Conservation (phyloP, 2,113 vertebrate genomes). For the human region GRCh38 chr3:140575001-140575500, state of each 20-base stretch:
- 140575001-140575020: neutral
- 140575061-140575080: neutral
- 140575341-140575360: neutral
- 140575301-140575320: neutral
- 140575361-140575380: neutral
- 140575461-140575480: neutral
- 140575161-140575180: too few species aligned
- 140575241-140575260: neutral
- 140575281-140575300: neutral
- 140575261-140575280: neutral
- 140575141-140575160: neutral
- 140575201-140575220: neutral
- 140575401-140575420: neutral
- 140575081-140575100: fast-evolving
- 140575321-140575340: neutral
- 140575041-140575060: neutral
- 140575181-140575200: neutral
- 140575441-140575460: neutral
- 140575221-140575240: neutral
- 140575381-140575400: neutral
- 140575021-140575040: neutral
- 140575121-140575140: neutral
- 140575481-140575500: neutral
- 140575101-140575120: neutral
- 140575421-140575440: neutral